Percentiles rank a stretch among this genome's conserved stretches.
phyloP scores from a whole-genome alignment of 2,797 vertebrate genomes.

The Fistularia commersonii region DNA sequence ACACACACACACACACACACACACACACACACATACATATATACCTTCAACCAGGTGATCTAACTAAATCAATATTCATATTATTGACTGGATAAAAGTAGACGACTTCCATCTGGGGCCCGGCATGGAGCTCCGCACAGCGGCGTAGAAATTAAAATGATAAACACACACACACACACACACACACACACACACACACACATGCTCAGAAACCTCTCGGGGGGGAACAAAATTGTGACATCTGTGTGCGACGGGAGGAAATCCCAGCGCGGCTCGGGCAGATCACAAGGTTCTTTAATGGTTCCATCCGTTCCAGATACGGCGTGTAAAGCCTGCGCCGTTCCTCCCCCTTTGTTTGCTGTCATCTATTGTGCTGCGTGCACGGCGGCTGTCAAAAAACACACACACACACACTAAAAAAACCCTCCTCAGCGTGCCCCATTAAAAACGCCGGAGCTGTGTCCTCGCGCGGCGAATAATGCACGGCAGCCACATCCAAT shows the following conservation, averaged over 20 bases:
- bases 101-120: too few species aligned
- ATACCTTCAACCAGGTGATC: too few species aligned
- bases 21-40: too few species aligned
- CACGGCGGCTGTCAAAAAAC: constrained; percentile 38
- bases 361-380: constrained; percentile 27
- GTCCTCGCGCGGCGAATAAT: constrained; percentile 27
- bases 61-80: too few species aligned
- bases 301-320: constrained; percentile 14
- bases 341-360: constrained; percentile 25
- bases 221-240: constrained; percentile 21
- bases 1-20: too few species aligned
- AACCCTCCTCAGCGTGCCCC: constrained; percentile 22
- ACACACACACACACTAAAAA: too few species aligned
- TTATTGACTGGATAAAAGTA: too few species aligned
- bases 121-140: too few species aligned
- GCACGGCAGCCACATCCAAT: constrained; percentile 24
- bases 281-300: constrained; percentile 11
- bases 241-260: constrained; percentile 15
- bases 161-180: too few species aligned
- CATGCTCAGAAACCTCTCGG: too few species aligned
- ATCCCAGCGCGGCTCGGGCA: constrained; percentile 8
- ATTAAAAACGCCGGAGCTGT: constrained; percentile 24
- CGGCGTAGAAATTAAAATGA: too few species aligned
- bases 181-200: too few species aligned
- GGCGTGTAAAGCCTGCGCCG: constrained; percentile 11